phyloP scores from a whole-genome alignment of 2,113 vertebrate genomes.

The Actenoides lindsayi region DNA sequence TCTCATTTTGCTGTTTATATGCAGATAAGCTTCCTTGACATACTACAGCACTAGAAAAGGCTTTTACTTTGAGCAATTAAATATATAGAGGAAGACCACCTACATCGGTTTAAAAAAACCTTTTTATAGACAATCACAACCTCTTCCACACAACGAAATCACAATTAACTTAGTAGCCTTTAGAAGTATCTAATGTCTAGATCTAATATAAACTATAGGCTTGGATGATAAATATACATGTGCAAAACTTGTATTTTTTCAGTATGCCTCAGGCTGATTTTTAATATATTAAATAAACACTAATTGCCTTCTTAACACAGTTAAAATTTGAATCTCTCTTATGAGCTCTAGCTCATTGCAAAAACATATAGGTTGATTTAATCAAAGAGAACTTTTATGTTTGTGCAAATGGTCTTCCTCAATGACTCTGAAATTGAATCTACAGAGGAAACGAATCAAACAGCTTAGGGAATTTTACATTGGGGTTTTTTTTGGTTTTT shows the following conservation, averaged over 20 bases:
- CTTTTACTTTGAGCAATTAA: background rate
- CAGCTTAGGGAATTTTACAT: background rate
- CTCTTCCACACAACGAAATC: background rate
- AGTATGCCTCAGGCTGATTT: background rate
- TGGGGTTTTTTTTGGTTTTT: background rate
- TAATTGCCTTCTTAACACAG: slow-evolving; percentile 21
- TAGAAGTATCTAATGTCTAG: background rate
- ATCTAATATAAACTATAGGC: background rate
- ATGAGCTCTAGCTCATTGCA: slow-evolving; percentile 16
- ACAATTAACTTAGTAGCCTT: background rate
- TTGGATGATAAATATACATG: background rate
- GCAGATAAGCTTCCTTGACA: slow-evolving; percentile 26
- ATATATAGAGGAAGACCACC: background rate
- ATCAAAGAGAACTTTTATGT: slow-evolving; percentile 20
- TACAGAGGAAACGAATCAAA: background rate
- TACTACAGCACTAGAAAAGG: background rate
- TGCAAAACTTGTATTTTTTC: background rate
- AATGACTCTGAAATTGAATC: slow-evolving; percentile 13
- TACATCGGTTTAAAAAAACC: background rate
- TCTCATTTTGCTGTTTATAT: background rate
- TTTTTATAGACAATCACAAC: background rate
- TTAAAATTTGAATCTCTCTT: slow-evolving; percentile 9
- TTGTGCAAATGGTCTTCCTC: background rate
- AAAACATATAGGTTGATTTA: slow-evolving; percentile 29
- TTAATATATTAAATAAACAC: slow-evolving; percentile 19